Percentiles rank a stretch among this genome's conserved stretches.
Evolutionary conservation across 2,797 vertebrate genomes (phyloP).

Genomic region (Chaenodraco wilsoni): DNA sequence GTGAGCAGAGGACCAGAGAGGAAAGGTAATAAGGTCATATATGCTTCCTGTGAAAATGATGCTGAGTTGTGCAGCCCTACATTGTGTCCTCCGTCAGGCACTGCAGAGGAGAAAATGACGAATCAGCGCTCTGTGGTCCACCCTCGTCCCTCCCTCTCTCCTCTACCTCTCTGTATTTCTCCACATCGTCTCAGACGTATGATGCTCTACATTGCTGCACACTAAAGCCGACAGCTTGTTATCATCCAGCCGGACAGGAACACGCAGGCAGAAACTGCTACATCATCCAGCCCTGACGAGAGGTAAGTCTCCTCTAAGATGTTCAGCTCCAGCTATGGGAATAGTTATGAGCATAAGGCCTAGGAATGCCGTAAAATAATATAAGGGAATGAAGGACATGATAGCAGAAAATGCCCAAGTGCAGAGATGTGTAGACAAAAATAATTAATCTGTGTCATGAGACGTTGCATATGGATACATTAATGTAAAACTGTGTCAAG

Average conservation of each 20-base stretch:
- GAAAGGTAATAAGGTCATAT: conserved; percentile 49
- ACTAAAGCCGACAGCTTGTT: conserved; percentile 34
- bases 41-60: conserved; percentile 28
- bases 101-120: conserved; percentile 67
- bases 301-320: conserved; percentile 59
- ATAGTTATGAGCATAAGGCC: not conserved
- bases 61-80: conserved; percentile 34
- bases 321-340: not conserved
- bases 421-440: conserved; percentile 6
- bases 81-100: conserved; percentile 40
- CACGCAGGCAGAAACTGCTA: conserved; percentile 42
- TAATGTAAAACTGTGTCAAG: not conserved
- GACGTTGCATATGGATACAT: not conserved
- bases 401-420: not conserved
- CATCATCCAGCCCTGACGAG: conserved; percentile 43
- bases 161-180: conserved; percentile 24
- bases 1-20: conserved; percentile 17
- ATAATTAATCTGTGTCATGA: not conserved
- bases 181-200: conserved; percentile 30
- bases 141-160: conserved; percentile 55
- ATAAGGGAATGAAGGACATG: not conserved
- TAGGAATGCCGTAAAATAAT: conserved; percentile 11
- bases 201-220: conserved; percentile 58
- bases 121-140: conserved; percentile 63
- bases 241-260: conserved; percentile 8